Evolutionary conservation across 2,888 invertebrate genomes (phyloP).

Genomic region (Glyphotaelius pellucidus): DNA sequence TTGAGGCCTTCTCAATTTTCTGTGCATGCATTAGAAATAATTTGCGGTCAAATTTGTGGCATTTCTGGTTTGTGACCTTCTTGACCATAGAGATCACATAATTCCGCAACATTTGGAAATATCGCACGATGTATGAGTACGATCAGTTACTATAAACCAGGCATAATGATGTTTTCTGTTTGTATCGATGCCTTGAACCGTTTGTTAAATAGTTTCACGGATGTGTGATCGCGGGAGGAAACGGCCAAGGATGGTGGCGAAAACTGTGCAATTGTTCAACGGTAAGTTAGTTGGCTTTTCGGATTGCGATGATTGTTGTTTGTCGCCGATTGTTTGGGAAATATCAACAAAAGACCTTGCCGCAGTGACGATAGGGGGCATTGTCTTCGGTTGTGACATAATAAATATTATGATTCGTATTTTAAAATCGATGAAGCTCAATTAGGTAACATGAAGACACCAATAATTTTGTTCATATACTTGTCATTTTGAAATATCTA

Average conservation of each 20-base stretch:
- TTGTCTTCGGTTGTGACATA: not conserved
- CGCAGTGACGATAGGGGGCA: not conserved
- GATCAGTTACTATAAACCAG: not conserved
- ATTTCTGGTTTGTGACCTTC: not conserved
- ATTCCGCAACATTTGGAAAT: not conserved
- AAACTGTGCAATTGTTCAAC: conserved; percentile 20
- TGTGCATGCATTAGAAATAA: no score
- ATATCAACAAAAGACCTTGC: not conserved
- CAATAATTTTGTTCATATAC: not conserved
- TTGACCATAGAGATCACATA: not conserved
- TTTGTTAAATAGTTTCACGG: conserved; percentile 31
- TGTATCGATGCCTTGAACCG: not conserved
- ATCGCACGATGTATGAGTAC: not conserved
- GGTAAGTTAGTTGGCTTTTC: not conserved
- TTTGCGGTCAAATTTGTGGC: no score
- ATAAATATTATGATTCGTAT: not conserved
- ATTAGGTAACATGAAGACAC: not conserved
- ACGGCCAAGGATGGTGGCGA: conserved; percentile 42
- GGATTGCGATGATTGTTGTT: conserved; percentile 15
- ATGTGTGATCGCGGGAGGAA: conserved; percentile 29
- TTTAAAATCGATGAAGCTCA: not conserved
- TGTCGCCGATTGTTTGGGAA: conserved; percentile 36
- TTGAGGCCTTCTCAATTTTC: no score
- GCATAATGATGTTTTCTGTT: not conserved
- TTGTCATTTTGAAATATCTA: not conserved